Conservation (phyloP, 2,888 invertebrate species). For the Mesorhabditis spiculigera region DNA sequence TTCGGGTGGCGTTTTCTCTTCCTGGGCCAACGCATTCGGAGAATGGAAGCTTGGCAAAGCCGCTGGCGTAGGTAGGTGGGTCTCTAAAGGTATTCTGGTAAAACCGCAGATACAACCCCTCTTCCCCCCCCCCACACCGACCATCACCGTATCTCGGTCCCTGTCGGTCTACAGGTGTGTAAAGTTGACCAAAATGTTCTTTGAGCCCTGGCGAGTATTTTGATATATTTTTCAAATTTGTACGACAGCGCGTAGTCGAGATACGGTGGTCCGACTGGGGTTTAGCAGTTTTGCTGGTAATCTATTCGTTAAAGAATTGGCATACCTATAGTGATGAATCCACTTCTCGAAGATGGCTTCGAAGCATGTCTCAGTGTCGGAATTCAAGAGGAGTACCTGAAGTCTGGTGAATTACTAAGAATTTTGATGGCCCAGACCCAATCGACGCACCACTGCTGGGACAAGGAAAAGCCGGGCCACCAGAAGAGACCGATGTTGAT, state of each 20-base stretch:
- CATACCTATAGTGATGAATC: conserved; percentile 42
- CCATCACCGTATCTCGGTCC: not conserved
- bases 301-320: not conserved
- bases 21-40: conserved; percentile 38
- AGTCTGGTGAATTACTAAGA: not conserved
- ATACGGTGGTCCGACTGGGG: not conserved
- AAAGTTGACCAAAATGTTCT: too few species aligned
- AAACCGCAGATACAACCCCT: too few species aligned
- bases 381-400: conserved; percentile 29
- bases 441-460: conserved; percentile 41
- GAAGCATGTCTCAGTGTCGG: conserved; percentile 37
- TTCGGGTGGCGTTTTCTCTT: conserved; percentile 21
- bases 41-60: conserved; percentile 33
- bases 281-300: not conserved
- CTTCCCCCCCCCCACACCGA: not conserved
- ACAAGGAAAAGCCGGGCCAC: conserved; percentile 44
- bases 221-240: not conserved
- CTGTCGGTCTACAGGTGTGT: too few species aligned
- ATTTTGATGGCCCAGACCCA: conserved; percentile 24
- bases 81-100: conserved; percentile 24
- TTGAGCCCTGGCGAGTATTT: too few species aligned
- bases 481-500: conserved; percentile 45
- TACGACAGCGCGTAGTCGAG: not conserved
- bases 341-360: conserved; percentile 42
- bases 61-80: conserved; percentile 42